A percentile compares a stretch with the other conserved stretches of the same genome.
These are phyloP conservation scores for Zosterops hypoxanthus DNA, from an alignment of 2,113 vertebrate genomes.

Conservation along the genomic window DNA sequence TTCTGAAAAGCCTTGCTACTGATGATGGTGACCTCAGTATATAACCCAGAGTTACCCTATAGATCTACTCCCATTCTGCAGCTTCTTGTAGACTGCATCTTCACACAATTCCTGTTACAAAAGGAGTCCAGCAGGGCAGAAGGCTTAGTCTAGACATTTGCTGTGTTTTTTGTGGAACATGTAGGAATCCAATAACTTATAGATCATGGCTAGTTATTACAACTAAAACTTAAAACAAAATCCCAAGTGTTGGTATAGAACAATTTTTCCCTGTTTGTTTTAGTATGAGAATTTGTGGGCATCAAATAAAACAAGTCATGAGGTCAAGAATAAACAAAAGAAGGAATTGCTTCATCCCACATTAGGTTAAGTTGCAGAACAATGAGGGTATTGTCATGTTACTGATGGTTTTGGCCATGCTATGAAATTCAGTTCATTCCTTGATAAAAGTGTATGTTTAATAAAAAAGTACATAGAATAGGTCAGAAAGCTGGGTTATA, in stretches of 20 bases:
- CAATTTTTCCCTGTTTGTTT: background rate
- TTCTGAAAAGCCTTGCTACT: background rate
- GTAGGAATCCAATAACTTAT: background rate
- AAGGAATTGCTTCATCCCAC: background rate
- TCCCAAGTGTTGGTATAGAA: background rate
- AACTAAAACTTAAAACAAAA: background rate
- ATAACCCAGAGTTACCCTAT: background rate
- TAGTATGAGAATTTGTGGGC: background rate
- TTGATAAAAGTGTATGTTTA: background rate
- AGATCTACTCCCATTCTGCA: background rate
- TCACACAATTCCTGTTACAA: background rate
- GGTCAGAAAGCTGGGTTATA: background rate
- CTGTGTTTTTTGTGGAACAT: background rate
- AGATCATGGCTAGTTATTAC: background rate
- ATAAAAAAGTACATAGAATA: background rate
- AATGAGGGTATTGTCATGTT: background rate
- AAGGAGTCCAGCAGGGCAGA: rapidly evolving
- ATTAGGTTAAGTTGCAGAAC: background rate
- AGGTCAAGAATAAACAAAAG: background rate
- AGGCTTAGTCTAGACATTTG: background rate
- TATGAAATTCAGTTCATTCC: background rate
- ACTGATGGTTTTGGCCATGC: background rate
- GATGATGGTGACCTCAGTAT: background rate
- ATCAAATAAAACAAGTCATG: background rate
- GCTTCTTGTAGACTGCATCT: background rate